A percentile compares a stretch with the other conserved stretches of the same genome.
Evolutionary conservation across 2,888 invertebrate genomes (phyloP).

Genomic region (Drosophila acutilabella): DNA sequence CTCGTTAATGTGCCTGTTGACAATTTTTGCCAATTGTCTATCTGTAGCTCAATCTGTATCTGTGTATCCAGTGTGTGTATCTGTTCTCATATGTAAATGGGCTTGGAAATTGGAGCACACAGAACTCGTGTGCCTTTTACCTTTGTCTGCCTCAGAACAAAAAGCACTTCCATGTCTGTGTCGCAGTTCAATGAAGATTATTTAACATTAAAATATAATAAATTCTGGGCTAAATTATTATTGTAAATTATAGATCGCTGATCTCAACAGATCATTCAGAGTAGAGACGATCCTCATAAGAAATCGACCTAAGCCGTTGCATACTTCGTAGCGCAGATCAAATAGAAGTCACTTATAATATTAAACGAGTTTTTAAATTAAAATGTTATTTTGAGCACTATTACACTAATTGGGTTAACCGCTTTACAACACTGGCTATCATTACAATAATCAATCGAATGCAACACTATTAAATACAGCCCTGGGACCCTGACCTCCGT

Average conservation of each 20-base stretch:
- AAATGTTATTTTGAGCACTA: no score
- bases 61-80: not conserved
- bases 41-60: slow-evolving; percentile 3
- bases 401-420: no score
- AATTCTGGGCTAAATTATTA: no score
- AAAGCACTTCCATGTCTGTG: no score
- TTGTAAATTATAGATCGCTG: not conserved
- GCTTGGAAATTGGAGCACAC: slow-evolving; percentile 2
- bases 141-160: no score
- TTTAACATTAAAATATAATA: no score
- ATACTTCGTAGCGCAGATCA: slow-evolving; percentile 35
- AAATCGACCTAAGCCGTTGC: slow-evolving; percentile 42
- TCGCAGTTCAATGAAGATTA: no score
- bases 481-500: no score
- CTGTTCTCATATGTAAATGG: not conserved
- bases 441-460: not conserved
- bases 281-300: slow-evolving; percentile 17
- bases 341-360: no score
- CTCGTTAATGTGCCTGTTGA: slow-evolving; percentile 43
- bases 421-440: not conserved
- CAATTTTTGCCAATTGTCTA: slow-evolving; percentile 15
- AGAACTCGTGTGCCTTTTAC: no score
- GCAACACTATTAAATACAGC: slow-evolving; percentile 1
- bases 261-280: slow-evolving; percentile 27
- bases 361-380: no score